Conservation (phyloP, 2,113 vertebrate genomes). For the Eclectus roratus region DNA sequence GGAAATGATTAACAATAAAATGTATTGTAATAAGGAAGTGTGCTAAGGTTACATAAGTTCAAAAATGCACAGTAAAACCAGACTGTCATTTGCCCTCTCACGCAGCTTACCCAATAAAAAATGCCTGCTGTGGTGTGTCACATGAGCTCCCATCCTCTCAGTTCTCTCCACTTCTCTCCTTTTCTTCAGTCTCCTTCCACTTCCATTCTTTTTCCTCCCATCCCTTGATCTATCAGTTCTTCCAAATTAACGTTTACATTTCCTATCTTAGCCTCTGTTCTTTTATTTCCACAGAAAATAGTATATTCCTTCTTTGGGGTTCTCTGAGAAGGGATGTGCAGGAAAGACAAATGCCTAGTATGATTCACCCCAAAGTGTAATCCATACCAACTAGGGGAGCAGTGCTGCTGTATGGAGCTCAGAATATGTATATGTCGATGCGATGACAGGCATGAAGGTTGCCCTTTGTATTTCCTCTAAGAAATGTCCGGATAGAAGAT, state of each 20-base stretch:
- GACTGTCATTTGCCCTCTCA: background rate
- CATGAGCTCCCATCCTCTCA: background rate
- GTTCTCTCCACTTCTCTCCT: background rate
- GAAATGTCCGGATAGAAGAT: background rate
- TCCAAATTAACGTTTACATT: rapidly evolving
- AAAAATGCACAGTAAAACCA: slow-evolving; percentile 31
- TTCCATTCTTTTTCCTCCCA: background rate
- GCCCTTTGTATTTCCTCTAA: background rate
- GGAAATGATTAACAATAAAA: slow-evolving; percentile 45
- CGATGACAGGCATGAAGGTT: background rate
- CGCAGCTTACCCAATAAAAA: slow-evolving; percentile 24
- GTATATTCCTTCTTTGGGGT: background rate
- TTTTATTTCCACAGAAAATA: background rate
- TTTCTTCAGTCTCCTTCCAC: background rate
- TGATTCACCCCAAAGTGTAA: background rate
- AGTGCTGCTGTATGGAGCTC: background rate
- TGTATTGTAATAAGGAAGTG: slow-evolving; percentile 2
- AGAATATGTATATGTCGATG: rapidly evolving
- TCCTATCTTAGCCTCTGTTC: background rate
- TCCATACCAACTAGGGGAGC: rapidly evolving
- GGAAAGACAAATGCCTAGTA: background rate
- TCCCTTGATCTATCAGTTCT: background rate
- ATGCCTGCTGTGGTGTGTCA: background rate
- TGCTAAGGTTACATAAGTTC: slow-evolving; percentile 57
- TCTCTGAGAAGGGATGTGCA: background rate